Conservation (phyloP, 2,113 vertebrate species). For the Crotalus tigris region DNA sequence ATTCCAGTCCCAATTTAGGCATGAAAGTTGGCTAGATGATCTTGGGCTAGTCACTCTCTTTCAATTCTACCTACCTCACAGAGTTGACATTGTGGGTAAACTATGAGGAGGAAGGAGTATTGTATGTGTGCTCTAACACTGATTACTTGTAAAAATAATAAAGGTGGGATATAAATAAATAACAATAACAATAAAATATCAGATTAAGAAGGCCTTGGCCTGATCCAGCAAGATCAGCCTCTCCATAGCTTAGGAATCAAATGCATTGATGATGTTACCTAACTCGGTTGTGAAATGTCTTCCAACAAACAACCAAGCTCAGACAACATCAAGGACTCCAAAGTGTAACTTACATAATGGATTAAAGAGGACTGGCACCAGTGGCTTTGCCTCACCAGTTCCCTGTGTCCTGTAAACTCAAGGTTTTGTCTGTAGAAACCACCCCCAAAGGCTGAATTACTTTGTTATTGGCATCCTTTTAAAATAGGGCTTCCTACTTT, state of each 20-base stretch:
- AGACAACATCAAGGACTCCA: neutral
- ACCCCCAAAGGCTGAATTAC: slow-evolving; percentile 25
- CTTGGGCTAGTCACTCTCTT: neutral
- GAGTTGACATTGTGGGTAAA: neutral
- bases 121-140: neutral
- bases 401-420: neutral
- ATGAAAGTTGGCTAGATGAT: neutral
- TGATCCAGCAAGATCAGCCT: too few species aligned
- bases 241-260: neutral
- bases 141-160: neutral
- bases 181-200: neutral
- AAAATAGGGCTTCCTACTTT: slow-evolving; percentile 59
- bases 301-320: neutral
- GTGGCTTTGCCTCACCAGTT: neutral
- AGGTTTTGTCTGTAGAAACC: neutral
- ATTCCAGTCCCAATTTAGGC: neutral
- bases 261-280: neutral
- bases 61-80: neutral
- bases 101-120: neutral
- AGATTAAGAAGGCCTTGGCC: neutral
- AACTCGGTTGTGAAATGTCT: neutral
- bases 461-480: slow-evolving; percentile 74
- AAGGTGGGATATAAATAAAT: neutral
- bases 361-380: neutral
- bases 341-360: neutral